Conservation (phyloP, 1,140 invertebrate species). For the roundworm (Caenorhabditis elegans) region DNA sequence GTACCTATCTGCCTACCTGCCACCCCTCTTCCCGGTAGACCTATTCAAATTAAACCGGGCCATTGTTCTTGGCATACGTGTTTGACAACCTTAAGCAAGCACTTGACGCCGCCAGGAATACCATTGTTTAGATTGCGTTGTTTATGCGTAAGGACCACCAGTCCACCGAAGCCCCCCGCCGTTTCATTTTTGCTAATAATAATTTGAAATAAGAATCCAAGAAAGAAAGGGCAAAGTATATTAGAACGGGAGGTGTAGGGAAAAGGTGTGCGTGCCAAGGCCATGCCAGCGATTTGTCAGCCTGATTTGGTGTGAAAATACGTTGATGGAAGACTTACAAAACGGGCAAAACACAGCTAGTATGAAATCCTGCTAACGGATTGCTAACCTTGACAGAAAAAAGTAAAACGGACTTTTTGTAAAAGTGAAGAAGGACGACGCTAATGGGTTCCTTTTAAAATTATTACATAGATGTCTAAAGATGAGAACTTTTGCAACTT, state of each 20-base stretch:
- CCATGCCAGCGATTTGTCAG: background rate
- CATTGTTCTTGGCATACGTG: slow-evolving; percentile 32
- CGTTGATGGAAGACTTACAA: background rate
- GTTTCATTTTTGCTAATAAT: slow-evolving; percentile 20
- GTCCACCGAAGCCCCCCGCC: background rate
- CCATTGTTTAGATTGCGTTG: slow-evolving; percentile 27
- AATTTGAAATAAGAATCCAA: slow-evolving; percentile 18
- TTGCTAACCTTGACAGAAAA: background rate
- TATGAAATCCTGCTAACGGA: background rate
- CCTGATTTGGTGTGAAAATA: background rate
- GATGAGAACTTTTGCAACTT: no score
- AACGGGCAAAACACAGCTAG: background rate
- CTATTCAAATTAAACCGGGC: slow-evolving; percentile 29
- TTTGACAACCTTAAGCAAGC: slow-evolving; percentile 31
- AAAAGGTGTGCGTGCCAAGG: slow-evolving; percentile 16
- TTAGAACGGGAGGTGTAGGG: background rate
- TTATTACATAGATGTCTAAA: background rate
- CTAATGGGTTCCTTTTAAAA: background rate
- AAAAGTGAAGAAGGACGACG: background rate
- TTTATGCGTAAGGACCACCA: background rate
- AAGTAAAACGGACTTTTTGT: background rate
- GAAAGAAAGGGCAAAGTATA: slow-evolving; percentile 14
- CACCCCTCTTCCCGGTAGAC: background rate
- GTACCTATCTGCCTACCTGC: background rate
- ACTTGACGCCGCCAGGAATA: slow-evolving; percentile 25